Conservation (phyloP, 2,797 vertebrate genomes). For the Taenioides sp. region DNA sequence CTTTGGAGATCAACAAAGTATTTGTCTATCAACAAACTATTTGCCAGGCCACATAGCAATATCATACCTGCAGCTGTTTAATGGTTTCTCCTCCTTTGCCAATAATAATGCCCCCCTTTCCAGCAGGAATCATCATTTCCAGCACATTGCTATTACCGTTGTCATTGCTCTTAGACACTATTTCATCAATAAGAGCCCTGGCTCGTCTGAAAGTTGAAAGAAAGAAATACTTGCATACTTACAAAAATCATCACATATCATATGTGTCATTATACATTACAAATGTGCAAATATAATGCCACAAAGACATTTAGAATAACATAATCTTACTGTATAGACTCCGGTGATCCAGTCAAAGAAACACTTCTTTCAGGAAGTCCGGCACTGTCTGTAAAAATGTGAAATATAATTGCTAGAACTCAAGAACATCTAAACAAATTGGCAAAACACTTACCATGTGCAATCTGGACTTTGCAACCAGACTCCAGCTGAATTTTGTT, state of each 20-base stretch:
- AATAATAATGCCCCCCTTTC: conserved; percentile 89
- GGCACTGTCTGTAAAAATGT: conserved; percentile 81
- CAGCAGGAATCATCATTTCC: conserved; percentile 90
- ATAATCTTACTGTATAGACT: conserved; percentile 81
- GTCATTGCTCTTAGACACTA: conserved; percentile 90
- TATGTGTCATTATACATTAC: no score
- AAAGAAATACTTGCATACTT: background rate
- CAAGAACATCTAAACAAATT: background rate
- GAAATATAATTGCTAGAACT: background rate
- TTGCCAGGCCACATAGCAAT: background rate
- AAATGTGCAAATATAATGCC: background rate
- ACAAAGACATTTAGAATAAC: background rate
- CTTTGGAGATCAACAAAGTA: background rate
- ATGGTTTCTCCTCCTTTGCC: conserved; percentile 96
- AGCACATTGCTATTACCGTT: conserved; percentile 88
- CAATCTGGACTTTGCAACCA: conserved; percentile 95
- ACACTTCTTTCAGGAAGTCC: conserved; percentile 88
- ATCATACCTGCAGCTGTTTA: conserved; percentile 89
- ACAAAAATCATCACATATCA: background rate
- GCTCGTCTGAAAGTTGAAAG: conserved; percentile 79
- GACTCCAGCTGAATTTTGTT: conserved; percentile 96
- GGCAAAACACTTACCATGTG: conserved; percentile 79
- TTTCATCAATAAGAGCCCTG: conserved; percentile 90
- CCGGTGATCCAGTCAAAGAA: conserved; percentile 88
- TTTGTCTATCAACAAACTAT: background rate